Base-by-base conservation (phyloP, 2,888 invertebrate species). In the Adelphocoris suturalis region DNA sequence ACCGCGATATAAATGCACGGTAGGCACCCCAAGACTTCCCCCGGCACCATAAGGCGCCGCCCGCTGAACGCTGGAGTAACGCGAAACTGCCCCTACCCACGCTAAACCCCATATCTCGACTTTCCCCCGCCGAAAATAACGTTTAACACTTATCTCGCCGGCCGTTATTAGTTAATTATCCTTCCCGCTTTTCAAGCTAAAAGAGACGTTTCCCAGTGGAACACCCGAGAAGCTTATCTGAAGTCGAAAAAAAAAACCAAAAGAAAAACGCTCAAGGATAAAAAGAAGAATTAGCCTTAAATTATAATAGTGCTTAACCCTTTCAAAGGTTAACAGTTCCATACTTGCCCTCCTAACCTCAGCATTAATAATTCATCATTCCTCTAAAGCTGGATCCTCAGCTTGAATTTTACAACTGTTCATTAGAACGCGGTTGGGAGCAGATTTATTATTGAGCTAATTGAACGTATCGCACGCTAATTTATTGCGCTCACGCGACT, bases 1-100 rank as follows among this genome's bases (percentile, higher is more conserved):
- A 68, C 68, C 68, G 68, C 27, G 68, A 68, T 68, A 68, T 68
- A 68, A 68, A 68, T 68, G 68, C 68, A 27, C 68, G 68, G 68
- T 19, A 68, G 68, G 9, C 16, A 7, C 19, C 13, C 14, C 16
- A 16, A 14, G 13, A 2, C 52, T 16, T 52, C 16, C 52, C 12
- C 52, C 52, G 37, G 37, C 37, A 37, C 37, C 37, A 37, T 37
- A 37, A 37, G 37, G 37, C 37, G 37, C 37, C 37, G n/a, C n/a
- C n/a, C n/a, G n/a, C 13, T 48, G 48, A 48, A 48, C 48, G 48
- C 52, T 11, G 52, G 11, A 23, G 68, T 27, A 68, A 61, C 61
- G 16, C 61, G 19, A 61, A 78, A 78, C 78, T 37, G 47, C 78
- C 37, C 11, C 78, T 78, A 78, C 37, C 37, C 78, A 78, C 78